Conservation (phyloP, 2,888 invertebrate species). For the Ormyrus labotus region DNA sequence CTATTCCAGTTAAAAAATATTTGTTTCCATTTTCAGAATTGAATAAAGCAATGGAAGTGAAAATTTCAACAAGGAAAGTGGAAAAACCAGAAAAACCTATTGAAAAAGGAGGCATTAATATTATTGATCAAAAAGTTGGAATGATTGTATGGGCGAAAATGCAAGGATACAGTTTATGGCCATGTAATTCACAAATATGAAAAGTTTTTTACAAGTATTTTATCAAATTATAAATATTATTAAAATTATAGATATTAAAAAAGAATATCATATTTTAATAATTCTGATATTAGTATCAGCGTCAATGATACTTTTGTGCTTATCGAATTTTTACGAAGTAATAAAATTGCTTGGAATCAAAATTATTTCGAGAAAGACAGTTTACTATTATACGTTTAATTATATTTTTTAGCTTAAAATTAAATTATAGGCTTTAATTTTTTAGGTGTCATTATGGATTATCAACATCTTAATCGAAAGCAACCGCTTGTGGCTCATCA, state of each 20-base stretch:
- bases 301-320: too few species aligned
- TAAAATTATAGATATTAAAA: neutral
- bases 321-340: too few species aligned
- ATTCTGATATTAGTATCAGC: too few species aligned
- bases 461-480: slow-evolving; percentile 68
- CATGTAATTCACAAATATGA: slow-evolving; percentile 61
- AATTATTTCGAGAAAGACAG: too few species aligned
- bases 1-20: too few species aligned
- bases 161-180: slow-evolving; percentile 70
- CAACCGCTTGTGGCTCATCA: slow-evolving; percentile 69
- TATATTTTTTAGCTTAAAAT: neutral
- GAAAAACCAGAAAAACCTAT: slow-evolving; percentile 50
- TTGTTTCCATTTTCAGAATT: slow-evolving; percentile 9
- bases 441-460: slow-evolving; percentile 69
- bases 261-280: neutral
- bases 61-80: slow-evolving; percentile 22
- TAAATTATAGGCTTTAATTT: neutral
- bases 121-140: slow-evolving; percentile 68
- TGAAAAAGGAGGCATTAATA: slow-evolving; percentile 61
- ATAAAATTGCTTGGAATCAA: too few species aligned
- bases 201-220: neutral
- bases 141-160: slow-evolving; percentile 71
- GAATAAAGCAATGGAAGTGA: slow-evolving; percentile 31
- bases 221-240: slow-evolving; percentile 1
- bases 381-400: too few species aligned